Evolutionary conservation across 2,888 invertebrate species (phyloP).

Genomic region (Scaptomyza caliginosa): DNA sequence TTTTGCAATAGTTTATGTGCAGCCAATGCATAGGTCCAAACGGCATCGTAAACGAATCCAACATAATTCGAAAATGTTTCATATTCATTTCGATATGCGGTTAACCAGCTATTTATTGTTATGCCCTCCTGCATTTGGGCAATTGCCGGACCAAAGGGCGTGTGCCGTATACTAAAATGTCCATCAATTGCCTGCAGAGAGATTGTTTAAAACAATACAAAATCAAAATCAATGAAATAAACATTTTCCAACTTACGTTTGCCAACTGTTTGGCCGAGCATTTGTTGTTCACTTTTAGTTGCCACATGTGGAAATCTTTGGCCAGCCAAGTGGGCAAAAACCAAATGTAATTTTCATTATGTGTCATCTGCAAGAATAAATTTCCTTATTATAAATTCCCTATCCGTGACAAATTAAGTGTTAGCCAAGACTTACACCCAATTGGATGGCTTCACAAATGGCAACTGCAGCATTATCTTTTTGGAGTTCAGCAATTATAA

Average conservation of each 20-base stretch:
- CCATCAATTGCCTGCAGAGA: slow-evolving; percentile 88
- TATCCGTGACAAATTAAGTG: too few relatives aligned
- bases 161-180: slow-evolving; percentile 89
- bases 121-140: slow-evolving; percentile 86
- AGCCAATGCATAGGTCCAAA: slow-evolving; percentile 91
- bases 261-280: slow-evolving; percentile 88
- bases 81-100: slow-evolving; percentile 14
- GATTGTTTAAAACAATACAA: too few relatives aligned
- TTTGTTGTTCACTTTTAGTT: slow-evolving; percentile 76
- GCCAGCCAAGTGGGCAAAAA: slow-evolving; percentile 91
- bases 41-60: slow-evolving; percentile 92
- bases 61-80: slow-evolving; percentile 87
- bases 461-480: slow-evolving; percentile 89
- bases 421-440: slow-evolving; percentile 77
- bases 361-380: slow-evolving; percentile 86
- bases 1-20: slow-evolving; percentile 87
- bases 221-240: not conserved
- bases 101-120: slow-evolving; percentile 87
- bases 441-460: slow-evolving; percentile 90
- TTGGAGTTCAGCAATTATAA: slow-evolving; percentile 92
- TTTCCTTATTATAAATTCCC: too few relatives aligned
- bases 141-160: slow-evolving; percentile 87
- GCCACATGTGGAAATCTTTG: slow-evolving; percentile 87
- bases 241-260: slow-evolving; percentile 74
- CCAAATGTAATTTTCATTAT: slow-evolving; percentile 91